phyloP scores from a whole-genome alignment of 2,113 vertebrate genomes.

The Phycodurus eques region DNA sequence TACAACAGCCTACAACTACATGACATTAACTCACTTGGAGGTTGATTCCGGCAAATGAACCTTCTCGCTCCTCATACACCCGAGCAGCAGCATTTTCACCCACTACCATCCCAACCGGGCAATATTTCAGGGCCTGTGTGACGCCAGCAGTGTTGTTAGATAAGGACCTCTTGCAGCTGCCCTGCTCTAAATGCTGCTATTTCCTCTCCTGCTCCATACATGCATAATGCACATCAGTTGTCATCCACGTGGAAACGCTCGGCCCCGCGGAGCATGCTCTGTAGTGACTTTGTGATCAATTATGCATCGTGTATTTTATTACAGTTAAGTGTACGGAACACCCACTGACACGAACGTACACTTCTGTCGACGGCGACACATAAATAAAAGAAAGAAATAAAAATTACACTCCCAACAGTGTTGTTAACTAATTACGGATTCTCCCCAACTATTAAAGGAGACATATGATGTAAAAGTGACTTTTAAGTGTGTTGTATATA shows the following conservation, averaged over 20 bases:
- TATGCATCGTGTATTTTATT: slow-evolving; percentile 46
- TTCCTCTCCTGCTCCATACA: background rate
- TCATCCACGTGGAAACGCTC: slow-evolving; percentile 41
- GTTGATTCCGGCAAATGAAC: slow-evolving; percentile 24
- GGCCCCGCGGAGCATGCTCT: slow-evolving; percentile 18
- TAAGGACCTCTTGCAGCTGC: background rate
- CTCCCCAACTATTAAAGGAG: background rate
- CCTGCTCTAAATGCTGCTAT: slow-evolving; percentile 16
- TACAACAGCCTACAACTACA: slow-evolving; percentile 22
- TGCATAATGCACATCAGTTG: slow-evolving; percentile 37
- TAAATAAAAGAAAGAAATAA: too few species aligned
- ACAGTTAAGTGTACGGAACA: slow-evolving; percentile 25
- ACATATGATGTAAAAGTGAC: background rate
- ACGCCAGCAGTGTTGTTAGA: slow-evolving; percentile 3
- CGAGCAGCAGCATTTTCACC: slow-evolving; percentile 13
- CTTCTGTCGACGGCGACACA: slow-evolving; percentile 15
- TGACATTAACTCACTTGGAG: slow-evolving; percentile 19
- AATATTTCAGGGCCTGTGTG: slow-evolving; percentile 13
- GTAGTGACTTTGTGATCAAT: slow-evolving; percentile 37
- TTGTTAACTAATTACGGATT: background rate
- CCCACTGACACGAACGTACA: slow-evolving; percentile 10
- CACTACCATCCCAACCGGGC: slow-evolving; percentile 3
- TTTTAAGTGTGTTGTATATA: background rate
- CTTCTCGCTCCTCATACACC: slow-evolving; percentile 13
- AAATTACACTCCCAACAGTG: slow-evolving; percentile 15